Evolutionary conservation across 2,113 vertebrate genomes (phyloP), one percentile per base, ranked within the genome.

Genomic region (Lamprotornis superbus): DNA sequence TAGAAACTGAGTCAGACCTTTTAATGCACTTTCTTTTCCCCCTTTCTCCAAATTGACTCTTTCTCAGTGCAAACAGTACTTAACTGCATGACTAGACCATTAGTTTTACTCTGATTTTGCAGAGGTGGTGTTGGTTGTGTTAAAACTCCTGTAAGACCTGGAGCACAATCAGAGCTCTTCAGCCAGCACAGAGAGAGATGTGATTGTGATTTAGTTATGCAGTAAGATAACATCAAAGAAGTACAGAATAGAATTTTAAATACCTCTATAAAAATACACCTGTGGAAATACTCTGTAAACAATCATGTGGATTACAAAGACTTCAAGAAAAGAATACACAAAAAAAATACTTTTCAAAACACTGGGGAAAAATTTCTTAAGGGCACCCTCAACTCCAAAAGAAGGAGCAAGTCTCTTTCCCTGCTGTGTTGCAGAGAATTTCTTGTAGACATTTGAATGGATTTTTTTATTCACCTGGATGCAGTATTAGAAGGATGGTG

Each of bases 171-270:
- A 28, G 49, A 59, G 28, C 87, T 82, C 55, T 63, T 52, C 73
- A 64, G 30, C 59, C 79, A 68, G 0, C 0, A 0, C 4, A 67
- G 40, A 23, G 46, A 33, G 52, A 55, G 39, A n/a, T 23, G 68
- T 17, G 60, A 52, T 28, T 31, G 46, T 70, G 55, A 31, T 46
- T 70, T 49, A 78, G 92, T 83, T 55, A 37, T 15, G 42, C 31
- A 64, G 60, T 27, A 47, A 87, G 75, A 22, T 56, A 68, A 94
- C 89, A 94, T 93, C 96, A 94, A 73, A 97, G 91, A 83, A 86
- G 35, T 40, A 86, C 63, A 85, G 90, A 85, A 59, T 0, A 70
- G 75, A 80, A 88, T 65, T 80, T 56, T 61, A 77, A 86, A 90
- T 88, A 79, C 79, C 82, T 95, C 78, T 93, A 2, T 63, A 78